Percentiles rank a stretch among this genome's conserved stretches.
phyloP scores from a whole-genome alignment of 2,113 vertebrate genomes.

The Phylloscopus trochiloides region DNA sequence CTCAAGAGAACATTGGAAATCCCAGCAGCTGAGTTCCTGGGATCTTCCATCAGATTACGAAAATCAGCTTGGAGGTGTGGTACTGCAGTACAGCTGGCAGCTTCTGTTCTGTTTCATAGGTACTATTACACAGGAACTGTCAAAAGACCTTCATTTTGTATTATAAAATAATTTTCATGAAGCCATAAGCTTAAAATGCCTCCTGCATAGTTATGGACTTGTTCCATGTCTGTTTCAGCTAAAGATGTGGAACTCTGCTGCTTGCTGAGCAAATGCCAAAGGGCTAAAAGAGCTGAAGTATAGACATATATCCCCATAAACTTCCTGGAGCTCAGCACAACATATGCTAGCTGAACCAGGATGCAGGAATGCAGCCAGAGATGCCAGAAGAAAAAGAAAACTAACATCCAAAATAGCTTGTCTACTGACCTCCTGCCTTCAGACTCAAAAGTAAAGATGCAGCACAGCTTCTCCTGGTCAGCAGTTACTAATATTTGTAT shows the following conservation, averaged over 20 bases:
- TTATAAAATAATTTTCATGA: neutral
- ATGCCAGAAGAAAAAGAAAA: neutral
- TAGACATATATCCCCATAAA: neutral
- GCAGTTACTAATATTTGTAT: neutral
- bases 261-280: neutral
- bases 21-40: neutral
- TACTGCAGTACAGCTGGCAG: neutral
- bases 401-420: neutral
- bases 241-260: neutral
- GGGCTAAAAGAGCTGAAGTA: neutral
- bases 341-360: neutral
- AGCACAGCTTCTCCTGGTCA: neutral
- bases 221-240: neutral
- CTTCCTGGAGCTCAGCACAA: neutral
- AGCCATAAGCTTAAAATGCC: neutral
- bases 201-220: neutral
- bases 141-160: neutral
- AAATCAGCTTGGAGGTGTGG: neutral
- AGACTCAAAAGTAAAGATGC: neutral
- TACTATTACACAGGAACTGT: neutral
- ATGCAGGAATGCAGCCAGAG: neutral
- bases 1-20: neutral
- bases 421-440: neutral
- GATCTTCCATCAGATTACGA: neutral
- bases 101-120: neutral